Conservation (phyloP, 2,113 vertebrate species). For the Pedionomus torquatus region DNA sequence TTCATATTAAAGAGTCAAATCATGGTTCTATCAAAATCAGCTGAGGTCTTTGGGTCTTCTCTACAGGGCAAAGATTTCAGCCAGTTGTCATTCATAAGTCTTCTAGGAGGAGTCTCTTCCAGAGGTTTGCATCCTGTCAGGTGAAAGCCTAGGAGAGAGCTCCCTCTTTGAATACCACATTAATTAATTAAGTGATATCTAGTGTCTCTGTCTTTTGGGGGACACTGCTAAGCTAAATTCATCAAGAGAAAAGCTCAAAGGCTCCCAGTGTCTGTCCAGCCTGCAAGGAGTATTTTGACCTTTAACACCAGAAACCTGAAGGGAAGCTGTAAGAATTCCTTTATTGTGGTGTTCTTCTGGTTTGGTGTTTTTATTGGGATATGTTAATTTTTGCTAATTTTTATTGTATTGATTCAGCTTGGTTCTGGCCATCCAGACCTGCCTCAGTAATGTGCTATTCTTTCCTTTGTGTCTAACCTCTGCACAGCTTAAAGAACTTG, state of each 20-base stretch:
- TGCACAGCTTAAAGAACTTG: rapidly evolving
- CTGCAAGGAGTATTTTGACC: neutral
- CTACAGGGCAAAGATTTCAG: neutral
- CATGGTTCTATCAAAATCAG: neutral
- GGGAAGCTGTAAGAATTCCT: neutral
- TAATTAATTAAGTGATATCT: neutral
- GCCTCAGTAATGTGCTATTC: neutral
- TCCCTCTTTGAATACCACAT: neutral
- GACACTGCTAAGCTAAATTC: neutral
- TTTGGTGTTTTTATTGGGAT: neutral
- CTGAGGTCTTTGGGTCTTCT: neutral
- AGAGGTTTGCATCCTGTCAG: neutral
- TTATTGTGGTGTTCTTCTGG: too few species aligned
- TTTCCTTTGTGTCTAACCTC: neutral
- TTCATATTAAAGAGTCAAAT: neutral
- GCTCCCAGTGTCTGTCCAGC: neutral
- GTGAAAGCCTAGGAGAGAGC: neutral
- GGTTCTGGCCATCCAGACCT: neutral
- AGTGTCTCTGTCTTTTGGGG: neutral
- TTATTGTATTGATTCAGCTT: neutral
- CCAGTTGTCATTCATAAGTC: neutral
- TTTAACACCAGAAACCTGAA: neutral
- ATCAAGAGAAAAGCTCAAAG: neutral
- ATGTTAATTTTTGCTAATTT: neutral
- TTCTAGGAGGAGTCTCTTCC: neutral